Percentiles rank a stretch among this genome's conserved stretches.
These are phyloP conservation scores for Ammodytes marinus DNA, from an alignment of 2,113 vertebrate genomes.

Conservation along the genomic window DNA sequence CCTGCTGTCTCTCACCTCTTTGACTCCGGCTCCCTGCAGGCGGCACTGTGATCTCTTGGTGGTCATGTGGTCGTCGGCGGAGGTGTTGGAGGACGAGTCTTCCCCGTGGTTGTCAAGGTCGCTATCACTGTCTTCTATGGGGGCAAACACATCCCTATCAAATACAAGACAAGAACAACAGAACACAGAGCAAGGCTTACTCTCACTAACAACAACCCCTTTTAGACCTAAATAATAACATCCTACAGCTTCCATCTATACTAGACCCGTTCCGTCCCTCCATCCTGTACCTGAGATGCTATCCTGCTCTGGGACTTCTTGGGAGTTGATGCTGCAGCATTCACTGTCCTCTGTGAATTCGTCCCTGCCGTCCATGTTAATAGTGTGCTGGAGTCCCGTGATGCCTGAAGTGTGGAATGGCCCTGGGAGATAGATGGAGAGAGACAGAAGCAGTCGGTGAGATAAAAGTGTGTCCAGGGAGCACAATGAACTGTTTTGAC, in stretches of 20 bases:
- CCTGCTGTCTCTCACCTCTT: constrained; percentile 79
- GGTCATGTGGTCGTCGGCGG: constrained; percentile 85
- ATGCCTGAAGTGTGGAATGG: constrained; percentile 86
- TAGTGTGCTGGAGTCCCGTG: constrained; percentile 82
- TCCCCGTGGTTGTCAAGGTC: constrained; percentile 84
- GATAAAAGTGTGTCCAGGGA: not conserved
- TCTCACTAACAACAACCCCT: constrained; percentile 71
- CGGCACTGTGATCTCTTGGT: constrained; percentile 80
- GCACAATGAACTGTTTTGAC: not conserved
- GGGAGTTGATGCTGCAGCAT: constrained; percentile 86
- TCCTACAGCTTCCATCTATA: constrained; percentile 43
- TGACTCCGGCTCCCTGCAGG: constrained; percentile 82
- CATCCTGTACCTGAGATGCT: constrained; percentile 81
- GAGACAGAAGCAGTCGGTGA: not conserved
- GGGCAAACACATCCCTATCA: constrained; percentile 82
- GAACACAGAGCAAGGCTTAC: constrained; percentile 77
- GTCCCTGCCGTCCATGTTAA: constrained; percentile 86
- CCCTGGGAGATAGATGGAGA: constrained; percentile 68
- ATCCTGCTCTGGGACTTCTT: constrained; percentile 84
- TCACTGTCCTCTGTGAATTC: constrained; percentile 85
- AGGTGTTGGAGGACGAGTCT: constrained; percentile 86
- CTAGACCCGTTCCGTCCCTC: constrained; percentile 22
- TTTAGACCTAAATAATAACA: constrained; percentile 42
- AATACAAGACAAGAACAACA: constrained; percentile 76
- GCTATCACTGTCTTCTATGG: constrained; percentile 86